Base-by-base conservation (phyloP, 1,140 invertebrate species). In the Hydropsyche tenuis region DNA sequence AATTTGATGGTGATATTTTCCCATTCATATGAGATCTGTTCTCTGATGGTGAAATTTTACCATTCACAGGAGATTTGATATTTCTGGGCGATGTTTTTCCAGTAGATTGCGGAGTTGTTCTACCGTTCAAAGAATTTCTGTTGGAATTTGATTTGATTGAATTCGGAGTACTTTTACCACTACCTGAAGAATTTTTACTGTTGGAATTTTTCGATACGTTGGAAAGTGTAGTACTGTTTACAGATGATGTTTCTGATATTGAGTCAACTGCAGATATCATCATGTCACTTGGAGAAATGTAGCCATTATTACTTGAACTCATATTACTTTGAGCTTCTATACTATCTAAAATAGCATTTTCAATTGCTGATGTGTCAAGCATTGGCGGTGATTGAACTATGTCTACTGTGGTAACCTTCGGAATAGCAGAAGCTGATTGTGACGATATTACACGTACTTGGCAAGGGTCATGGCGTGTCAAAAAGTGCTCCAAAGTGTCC, bases 401-500 rank as follows among this genome's bases (percentile, higher is more conserved):
- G 75, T 82, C 80, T 69, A 81, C 78, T 75, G 75, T 77, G 78
- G 80, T 79, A 77, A 78, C 76, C 79, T 80, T 79, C 81, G 73
- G 73, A 22, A 64, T 51, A 27, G 73, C 27, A 56, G 70, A 56
- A 78, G 80, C 71, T 86, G 86, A 78, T 80, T 78, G 78, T 79
- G 82, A 75, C 84, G 85, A 89, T 79, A 88, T 85, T 75, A 89
- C 87, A 84, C 90, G 91, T 87, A 90, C 90, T 88, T 93, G 90
- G 85, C 93, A 96, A 48, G 95, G 94, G 82, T 96, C 94, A 85
- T 96, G 94, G 72, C 93, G 90, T 79, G 92, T 89, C 79, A 97
- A 86, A 84, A 96, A 97, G 84, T 96, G 94, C 80, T 96, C 93
- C 80, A 97, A 85, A 9, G 95, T 96, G 83, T 96, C 94, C 95